Base-by-base conservation (phyloP, 2,797 vertebrate species). In the Tolypeutes matacus region DNA sequence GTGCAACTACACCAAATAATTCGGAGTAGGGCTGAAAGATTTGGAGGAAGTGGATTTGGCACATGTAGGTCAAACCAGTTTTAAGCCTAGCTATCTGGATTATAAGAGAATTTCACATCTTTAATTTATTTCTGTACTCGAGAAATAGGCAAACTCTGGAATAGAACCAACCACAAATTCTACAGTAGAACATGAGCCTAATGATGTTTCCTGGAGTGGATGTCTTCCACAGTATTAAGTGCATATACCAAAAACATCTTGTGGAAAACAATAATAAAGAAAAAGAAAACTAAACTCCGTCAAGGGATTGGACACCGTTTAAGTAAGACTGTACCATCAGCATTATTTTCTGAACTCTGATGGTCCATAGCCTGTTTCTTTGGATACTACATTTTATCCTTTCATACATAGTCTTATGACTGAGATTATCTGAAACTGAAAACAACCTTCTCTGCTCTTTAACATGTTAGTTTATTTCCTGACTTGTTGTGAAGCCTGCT, bases 291-390 rank as follows among this genome's bases (percentile, higher is more conserved):
- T 56, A 90, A 81, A 14, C 10, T 21, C 27, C 27, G 6, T 76
- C n/a, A 76, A 87, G 36, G 31, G 17, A 56, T 1, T 75, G 27
- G 65, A 85, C 15, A 72, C 21, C 85, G 34, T 84, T 84, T 91
- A 80, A 80, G 29, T 51, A 3, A 82, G 39, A 86, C 20, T 36
- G 31, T 3, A 49, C 5, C 64, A 84, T 49, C 18, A 69, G 9
- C 9, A 64, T 95, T 92, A 67, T 62, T 89, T 94, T 95, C 65
- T 94, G 65, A 94, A 67, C 42, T 60, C 27, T 65, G 23, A 25
- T 83, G 36, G 18, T 56, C 18, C 51, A 80, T 23, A 25, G 25
- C 46, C 15, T 73, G 12, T 62, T 94, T 81, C 36, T 65, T 92
- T 80, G 86, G 18, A 87, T 88, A 77, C 2, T 67, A 14, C 6